phyloP scores from a whole-genome alignment of 2,113 vertebrate species.

The Myodes glareolus region DNA sequence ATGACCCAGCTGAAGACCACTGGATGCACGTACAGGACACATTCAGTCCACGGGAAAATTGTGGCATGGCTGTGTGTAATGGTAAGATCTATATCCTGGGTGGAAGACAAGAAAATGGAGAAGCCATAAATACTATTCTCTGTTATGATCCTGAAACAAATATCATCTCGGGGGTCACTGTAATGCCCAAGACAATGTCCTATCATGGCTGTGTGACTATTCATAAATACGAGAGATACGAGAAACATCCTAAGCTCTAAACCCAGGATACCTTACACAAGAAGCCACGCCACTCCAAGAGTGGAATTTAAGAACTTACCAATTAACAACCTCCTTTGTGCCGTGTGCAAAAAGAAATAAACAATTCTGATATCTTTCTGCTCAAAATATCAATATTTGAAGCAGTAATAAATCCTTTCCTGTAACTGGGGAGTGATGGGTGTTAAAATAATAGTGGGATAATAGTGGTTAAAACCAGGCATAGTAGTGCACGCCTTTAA shows the following conservation, averaged over 20 bases:
- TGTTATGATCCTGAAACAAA: constrained; percentile 96
- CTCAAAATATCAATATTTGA: constrained; percentile 65
- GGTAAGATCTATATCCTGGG: constrained; percentile 99
- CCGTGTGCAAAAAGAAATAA: constrained; percentile 66
- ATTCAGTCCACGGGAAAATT: constrained; percentile 98
- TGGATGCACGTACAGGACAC: constrained; percentile 99
- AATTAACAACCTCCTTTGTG: constrained; percentile 71
- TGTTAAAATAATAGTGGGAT: constrained; percentile 19
- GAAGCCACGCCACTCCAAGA: constrained; percentile 76
- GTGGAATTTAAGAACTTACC: constrained; percentile 54
- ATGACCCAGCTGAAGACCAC: constrained; percentile 97
- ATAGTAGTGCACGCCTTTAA: neutral
- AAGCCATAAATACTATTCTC: constrained; percentile 96
- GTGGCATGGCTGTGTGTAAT: constrained; percentile 99
- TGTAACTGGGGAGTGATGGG: constrained; percentile 9
- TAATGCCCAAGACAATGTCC: constrained; percentile 97
- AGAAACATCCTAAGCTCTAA: constrained; percentile 92
- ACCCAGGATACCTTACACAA: constrained; percentile 68
- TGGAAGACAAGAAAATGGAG: constrained; percentile 94
- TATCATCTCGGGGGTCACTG: constrained; percentile 96
- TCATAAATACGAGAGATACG: constrained; percentile 91
- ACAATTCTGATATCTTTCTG: constrained; percentile 81
- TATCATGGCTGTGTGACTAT: constrained; percentile 99
- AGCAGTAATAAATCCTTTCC: constrained; percentile 74
- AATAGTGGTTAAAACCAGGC: constrained; percentile 27